phyloP scores from a whole-genome alignment of 2,888 invertebrate genomes.

The Megaustenia siamemsis region DNA sequence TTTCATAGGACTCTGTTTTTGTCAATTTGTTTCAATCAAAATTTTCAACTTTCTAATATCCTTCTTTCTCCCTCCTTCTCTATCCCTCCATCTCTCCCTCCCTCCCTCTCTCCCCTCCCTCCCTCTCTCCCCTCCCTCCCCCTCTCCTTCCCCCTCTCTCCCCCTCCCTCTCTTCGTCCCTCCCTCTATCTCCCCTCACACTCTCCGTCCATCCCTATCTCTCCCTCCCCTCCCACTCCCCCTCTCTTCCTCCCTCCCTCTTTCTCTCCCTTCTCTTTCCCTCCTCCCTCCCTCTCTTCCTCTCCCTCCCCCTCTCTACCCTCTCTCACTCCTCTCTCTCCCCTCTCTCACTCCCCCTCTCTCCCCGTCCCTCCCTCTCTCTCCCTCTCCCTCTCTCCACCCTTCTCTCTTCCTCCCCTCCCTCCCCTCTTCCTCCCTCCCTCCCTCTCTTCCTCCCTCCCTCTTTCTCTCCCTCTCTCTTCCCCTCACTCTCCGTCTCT shows the following conservation, averaged over 20 bases:
- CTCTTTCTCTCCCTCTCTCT: constrained; percentile 39
- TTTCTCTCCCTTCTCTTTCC: not conserved
- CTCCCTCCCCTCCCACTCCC: too few species aligned
- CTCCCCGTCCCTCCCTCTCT: too few species aligned
- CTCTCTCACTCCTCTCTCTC: too few species aligned
- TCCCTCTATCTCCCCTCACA: not conserved
- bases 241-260: not conserved
- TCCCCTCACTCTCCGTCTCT: constrained; percentile 34
- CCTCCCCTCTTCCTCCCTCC: not conserved
- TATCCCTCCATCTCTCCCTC: constrained; percentile 24
- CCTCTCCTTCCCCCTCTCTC: not conserved
- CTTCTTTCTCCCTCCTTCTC: constrained; percentile 12
- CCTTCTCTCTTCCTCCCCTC: too few species aligned
- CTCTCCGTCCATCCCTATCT: not conserved
- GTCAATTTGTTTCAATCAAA: not conserved
- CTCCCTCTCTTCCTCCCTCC: constrained; percentile 12
- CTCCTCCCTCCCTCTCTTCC: not conserved
- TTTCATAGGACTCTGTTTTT: constrained; percentile 15
- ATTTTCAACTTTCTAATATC: not conserved
- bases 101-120: not conserved
- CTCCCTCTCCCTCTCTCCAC: too few species aligned
- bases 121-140: not conserved
- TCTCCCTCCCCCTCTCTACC: too few species aligned
- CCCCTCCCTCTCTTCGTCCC: not conserved
- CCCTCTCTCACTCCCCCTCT: too few species aligned